Evolutionary conservation across 2,797 vertebrate genomes (phyloP).

Genomic region (Streptopelia turtur): DNA sequence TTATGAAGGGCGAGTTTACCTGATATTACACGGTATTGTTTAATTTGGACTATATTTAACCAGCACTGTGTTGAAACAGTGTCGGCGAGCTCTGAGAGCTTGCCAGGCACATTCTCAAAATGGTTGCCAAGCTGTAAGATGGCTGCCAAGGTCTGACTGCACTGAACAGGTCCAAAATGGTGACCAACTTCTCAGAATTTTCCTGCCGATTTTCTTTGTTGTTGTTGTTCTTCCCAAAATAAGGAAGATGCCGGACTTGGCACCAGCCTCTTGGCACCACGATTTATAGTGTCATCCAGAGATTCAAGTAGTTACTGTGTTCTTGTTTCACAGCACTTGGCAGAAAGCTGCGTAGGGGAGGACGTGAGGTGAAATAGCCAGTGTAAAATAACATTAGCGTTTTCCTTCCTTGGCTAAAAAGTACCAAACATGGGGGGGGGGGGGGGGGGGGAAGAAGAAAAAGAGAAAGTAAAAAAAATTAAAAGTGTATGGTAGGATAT

Average conservation of each 20-base stretch:
- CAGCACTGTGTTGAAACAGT: constrained; percentile 83
- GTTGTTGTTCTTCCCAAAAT: constrained; percentile 41
- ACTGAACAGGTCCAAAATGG: constrained; percentile 80
- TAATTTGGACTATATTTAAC: constrained; percentile 78
- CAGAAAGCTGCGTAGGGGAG: constrained; percentile 77
- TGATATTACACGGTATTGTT: constrained; percentile 73
- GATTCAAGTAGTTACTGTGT: constrained; percentile 87
- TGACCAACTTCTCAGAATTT: constrained; percentile 74
- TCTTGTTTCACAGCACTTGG: constrained; percentile 84
- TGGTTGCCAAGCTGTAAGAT: constrained; percentile 98
- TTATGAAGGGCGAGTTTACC: constrained; percentile 71
- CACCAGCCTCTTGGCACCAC: constrained; percentile 87
- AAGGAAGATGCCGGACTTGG: constrained; percentile 87
- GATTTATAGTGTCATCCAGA: constrained; percentile 88
- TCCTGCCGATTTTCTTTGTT: constrained; percentile 43
- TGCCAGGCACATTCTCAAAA: constrained; percentile 91
- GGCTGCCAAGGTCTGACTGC: constrained; percentile 90
- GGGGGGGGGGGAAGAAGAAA: fast-evolving
- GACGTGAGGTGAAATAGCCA: constrained; percentile 74
- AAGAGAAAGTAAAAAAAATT: neutral
- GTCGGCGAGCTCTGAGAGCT: constrained; percentile 84
- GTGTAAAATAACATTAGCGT: constrained; percentile 54
- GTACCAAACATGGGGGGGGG: neutral
- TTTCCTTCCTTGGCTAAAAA: constrained; percentile 63
- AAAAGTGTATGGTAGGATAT: constrained; percentile 6